Evolutionary conservation across 2,797 vertebrate genomes (phyloP).

Genomic region (Nasua narica): DNA sequence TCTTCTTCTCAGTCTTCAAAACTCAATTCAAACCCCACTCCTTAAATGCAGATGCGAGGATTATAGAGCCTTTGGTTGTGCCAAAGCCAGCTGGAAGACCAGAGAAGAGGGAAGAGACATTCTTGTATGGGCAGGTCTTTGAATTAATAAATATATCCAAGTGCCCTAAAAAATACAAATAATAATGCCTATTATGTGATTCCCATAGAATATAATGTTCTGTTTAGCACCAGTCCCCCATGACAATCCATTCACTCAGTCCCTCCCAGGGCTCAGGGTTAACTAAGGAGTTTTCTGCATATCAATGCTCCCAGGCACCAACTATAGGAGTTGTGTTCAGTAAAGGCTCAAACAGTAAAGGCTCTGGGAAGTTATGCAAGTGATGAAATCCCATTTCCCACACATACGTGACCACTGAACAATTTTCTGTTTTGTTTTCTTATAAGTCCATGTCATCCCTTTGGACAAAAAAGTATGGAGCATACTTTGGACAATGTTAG

Average conservation of each 20-base stretch:
- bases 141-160: neutral
- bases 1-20: neutral
- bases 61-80: accelerated
- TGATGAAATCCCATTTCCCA: neutral
- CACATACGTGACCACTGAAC: neutral
- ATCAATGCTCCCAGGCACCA: neutral
- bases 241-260: neutral
- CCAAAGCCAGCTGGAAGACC: neutral
- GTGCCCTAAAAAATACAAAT: neutral
- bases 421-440: neutral
- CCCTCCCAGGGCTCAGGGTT: neutral
- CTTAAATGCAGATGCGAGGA: neutral
- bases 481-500: neutral
- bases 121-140: neutral
- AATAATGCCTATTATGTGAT: neutral
- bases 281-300: neutral
- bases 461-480: neutral
- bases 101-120: neutral
- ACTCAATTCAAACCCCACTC: neutral
- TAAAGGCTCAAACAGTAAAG: neutral
- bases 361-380: neutral
- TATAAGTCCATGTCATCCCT: neutral
- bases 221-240: neutral
- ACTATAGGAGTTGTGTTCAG: neutral
- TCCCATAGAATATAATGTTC: neutral